Evolutionary conservation across 1,140 invertebrate genomes (phyloP).

Genomic region (Protaetia brevitarsis): DNA sequence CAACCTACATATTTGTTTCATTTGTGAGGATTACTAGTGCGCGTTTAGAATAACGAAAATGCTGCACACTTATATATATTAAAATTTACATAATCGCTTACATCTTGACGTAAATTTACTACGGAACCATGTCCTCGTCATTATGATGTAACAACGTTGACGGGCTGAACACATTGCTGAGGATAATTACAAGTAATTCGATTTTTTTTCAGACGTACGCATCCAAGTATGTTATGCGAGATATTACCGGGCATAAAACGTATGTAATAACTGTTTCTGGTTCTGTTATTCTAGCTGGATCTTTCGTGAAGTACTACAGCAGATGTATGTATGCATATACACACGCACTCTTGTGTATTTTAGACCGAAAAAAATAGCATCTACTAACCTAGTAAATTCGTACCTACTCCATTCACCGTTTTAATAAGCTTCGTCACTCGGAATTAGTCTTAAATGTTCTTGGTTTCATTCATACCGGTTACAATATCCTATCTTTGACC

Average conservation of each 20-base stretch:
- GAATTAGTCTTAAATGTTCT: too few relatives aligned
- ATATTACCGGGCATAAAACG: neutral
- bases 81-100: neutral
- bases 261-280: constrained; percentile 15
- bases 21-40: neutral
- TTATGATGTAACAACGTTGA: too few relatives aligned
- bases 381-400: neutral
- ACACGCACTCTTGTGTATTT: neutral
- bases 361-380: neutral
- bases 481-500: too few relatives aligned
- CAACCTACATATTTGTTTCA: neutral
- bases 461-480: too few relatives aligned
- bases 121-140: too few relatives aligned
- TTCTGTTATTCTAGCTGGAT: constrained; percentile 2
- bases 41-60: neutral
- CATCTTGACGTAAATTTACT: neutral
- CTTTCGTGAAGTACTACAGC: neutral
- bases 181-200: neutral
- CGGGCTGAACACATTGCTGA: neutral
- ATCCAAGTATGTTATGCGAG: neutral
- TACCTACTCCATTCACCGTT: neutral
- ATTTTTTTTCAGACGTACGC: too few relatives aligned
- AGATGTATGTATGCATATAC: neutral
- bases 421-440: neutral
- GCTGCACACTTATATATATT: neutral